phyloP scores from a whole-genome alignment of 1,140 invertebrate genomes.

The Drosophila auraria region DNA sequence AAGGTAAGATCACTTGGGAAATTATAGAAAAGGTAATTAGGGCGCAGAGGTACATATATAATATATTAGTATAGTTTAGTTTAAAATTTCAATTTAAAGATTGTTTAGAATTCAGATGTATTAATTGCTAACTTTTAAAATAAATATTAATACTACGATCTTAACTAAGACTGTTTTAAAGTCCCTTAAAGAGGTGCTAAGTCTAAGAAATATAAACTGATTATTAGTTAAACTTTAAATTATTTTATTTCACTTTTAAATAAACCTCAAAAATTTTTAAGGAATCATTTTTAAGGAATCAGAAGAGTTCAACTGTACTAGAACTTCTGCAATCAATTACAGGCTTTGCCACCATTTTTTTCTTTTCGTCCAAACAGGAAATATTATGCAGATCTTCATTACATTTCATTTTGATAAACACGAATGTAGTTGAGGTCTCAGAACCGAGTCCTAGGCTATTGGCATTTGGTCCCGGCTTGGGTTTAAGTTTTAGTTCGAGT shows the following conservation, averaged over 20 bases:
- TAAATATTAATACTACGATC: too few species aligned
- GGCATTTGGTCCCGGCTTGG: slow-evolving; percentile 16
- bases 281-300: not conserved
- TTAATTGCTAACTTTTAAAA: too few species aligned
- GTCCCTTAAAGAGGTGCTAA: too few species aligned
- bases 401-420: slow-evolving; percentile 53
- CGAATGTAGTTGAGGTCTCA: slow-evolving; percentile 24
- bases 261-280: not conserved
- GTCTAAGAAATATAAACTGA: too few species aligned
- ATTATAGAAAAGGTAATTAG: not conserved
- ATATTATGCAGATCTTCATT: slow-evolving; percentile 64
- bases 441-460: slow-evolving; percentile 2
- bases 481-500: not conserved
- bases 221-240: too few species aligned
- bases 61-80: too few species aligned
- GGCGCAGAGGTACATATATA: too few species aligned
- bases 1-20: not conserved
- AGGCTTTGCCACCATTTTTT: slow-evolving; percentile 40
- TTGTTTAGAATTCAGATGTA: too few species aligned
- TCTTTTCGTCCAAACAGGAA: slow-evolving; percentile 34
- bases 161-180: too few species aligned
- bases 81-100: too few species aligned
- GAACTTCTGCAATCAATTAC: not conserved
- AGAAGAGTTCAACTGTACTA: slow-evolving; percentile 11
- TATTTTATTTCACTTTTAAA: too few species aligned